Evolutionary conservation across 2,113 vertebrate species (phyloP).

Genomic region (Hippocampus zosterae): DNA sequence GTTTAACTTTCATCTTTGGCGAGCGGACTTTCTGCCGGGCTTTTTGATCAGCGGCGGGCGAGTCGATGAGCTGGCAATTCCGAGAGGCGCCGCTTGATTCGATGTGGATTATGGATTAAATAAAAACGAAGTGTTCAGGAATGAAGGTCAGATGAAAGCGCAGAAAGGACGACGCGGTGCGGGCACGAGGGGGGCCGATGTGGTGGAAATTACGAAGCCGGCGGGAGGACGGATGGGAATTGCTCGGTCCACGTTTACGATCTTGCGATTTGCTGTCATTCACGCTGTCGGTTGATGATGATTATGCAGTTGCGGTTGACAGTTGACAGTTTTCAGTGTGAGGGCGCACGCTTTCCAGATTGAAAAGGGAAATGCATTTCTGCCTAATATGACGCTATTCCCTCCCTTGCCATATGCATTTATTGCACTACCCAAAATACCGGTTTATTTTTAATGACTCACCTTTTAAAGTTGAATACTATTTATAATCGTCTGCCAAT

Average conservation of each 20-base stretch:
- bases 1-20: not conserved
- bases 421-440: not conserved
- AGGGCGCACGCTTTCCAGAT: not conserved
- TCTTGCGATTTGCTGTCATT: conserved; percentile 27
- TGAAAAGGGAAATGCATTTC: not conserved
- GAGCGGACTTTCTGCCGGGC: not conserved
- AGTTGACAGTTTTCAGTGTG: conserved; percentile 2
- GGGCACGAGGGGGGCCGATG: not conserved
- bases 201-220: conserved; percentile 19
- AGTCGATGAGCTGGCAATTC: not conserved
- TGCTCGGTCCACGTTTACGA: conserved; percentile 7
- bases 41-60: not conserved
- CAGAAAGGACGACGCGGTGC: conserved; percentile 12
- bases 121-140: conserved; percentile 45
- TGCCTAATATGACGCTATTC: not conserved
- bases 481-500: not conserved
- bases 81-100: conserved; percentile 12
- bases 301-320: conserved; percentile 9
- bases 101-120: conserved; percentile 40
- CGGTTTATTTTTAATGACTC: not conserved
- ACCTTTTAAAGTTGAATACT: not conserved
- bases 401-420: not conserved
- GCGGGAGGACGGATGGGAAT: conserved; percentile 29
- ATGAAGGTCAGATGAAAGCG: conserved; percentile 40
- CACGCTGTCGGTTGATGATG: conserved; percentile 6